Evolutionary conservation across 2,797 vertebrate species (phyloP).

Genomic region (Columba guinea): DNA sequence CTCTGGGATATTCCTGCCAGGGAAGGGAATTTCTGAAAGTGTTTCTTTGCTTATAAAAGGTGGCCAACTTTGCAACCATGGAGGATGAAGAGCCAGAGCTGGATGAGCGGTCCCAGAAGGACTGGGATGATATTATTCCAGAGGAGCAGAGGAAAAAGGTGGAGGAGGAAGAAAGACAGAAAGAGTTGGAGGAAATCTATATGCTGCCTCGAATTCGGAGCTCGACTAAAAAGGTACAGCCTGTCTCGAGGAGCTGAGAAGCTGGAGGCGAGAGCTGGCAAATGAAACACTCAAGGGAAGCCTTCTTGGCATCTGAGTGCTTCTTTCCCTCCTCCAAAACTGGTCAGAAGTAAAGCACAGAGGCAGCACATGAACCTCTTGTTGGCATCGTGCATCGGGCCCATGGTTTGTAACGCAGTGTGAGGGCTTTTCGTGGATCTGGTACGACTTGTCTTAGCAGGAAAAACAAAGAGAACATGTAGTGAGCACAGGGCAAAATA

Average conservation of each 20-base stretch:
- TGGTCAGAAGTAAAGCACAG: neutral
- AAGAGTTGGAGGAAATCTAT: slow-evolving; percentile 96
- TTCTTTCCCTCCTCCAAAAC: neutral
- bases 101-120: slow-evolving; percentile 81
- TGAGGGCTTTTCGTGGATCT: neutral
- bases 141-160: slow-evolving; percentile 91
- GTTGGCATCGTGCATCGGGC: neutral
- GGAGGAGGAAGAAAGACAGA: slow-evolving; percentile 95
- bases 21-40: neutral
- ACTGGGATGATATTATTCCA: slow-evolving; percentile 98
- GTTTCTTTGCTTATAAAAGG: slow-evolving; percentile 77
- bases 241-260: neutral
- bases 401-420: neutral
- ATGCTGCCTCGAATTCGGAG: slow-evolving; percentile 97
- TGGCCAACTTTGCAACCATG: slow-evolving; percentile 98
- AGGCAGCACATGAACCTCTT: neutral
- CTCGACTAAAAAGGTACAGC: slow-evolving; percentile 91
- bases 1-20: slow-evolving; percentile 9
- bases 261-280: neutral
- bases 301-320: neutral
- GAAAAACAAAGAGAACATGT: neutral
- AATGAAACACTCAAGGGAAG: neutral
- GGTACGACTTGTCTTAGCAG: neutral
- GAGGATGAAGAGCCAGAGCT: slow-evolving; percentile 89
- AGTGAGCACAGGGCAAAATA: neutral